Conservation (phyloP, 2,888 invertebrate genomes). For the Spisula subtruncata region DNA sequence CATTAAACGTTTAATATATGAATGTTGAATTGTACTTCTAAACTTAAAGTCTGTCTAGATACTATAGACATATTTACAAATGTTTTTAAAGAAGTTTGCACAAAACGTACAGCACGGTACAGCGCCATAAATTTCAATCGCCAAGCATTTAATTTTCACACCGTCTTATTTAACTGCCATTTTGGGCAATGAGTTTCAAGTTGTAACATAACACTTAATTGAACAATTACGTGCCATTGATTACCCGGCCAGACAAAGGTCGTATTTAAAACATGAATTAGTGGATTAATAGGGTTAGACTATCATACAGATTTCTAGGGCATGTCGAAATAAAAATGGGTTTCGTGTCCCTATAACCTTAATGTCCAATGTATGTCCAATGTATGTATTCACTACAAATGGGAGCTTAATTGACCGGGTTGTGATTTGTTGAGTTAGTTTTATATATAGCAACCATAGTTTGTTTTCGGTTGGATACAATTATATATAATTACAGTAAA, state of each 20-base stretch:
- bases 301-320: constrained; percentile 9
- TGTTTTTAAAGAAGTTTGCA: background rate
- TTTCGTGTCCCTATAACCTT: no score
- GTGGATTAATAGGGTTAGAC: constrained; percentile 39
- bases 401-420: no score
- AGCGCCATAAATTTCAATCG: background rate
- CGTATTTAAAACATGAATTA: constrained; percentile 35
- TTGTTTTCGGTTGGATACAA: no score
- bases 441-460: no score
- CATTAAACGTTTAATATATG: background rate
- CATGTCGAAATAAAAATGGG: background rate
- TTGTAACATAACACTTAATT: constrained; percentile 39
- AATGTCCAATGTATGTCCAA: no score
- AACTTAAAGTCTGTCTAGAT: background rate
- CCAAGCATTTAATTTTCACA: constrained; percentile 34
- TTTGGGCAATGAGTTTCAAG: constrained; percentile 16
- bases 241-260: constrained; percentile 34
- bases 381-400: no score
- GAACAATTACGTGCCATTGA: constrained; percentile 35
- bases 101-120: background rate
- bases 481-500: no score
- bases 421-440: no score
- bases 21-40: background rate
- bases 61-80: background rate
- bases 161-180: background rate